phyloP scores from a whole-genome alignment of 2,797 vertebrate species.

The Anabacerthia variegaticeps region DNA sequence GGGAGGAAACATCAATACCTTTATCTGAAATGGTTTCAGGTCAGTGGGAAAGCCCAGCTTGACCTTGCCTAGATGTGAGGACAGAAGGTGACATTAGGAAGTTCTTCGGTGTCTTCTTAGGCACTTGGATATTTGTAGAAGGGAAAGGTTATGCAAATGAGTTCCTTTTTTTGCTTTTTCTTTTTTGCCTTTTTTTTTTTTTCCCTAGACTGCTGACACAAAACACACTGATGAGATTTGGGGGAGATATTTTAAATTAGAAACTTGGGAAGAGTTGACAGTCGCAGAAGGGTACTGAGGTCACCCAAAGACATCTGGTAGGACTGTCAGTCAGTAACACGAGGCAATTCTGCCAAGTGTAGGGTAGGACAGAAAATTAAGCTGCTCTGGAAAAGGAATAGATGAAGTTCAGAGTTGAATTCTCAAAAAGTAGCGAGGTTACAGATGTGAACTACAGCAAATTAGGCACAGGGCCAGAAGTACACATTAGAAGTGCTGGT shows the following conservation, averaged over 20 bases:
- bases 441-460: background rate
- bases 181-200: accelerated
- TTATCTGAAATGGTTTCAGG: background rate
- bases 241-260: conserved; percentile 18
- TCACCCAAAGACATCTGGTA: conserved; percentile 34
- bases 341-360: background rate
- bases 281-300: background rate
- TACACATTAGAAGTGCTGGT: background rate
- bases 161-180: background rate
- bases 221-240: conserved; percentile 3
- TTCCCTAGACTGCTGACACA: background rate
- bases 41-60: background rate
- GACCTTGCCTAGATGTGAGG: background rate
- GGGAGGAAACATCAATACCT: background rate
- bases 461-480: background rate
- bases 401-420: background rate
- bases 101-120: background rate
- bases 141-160: conserved; percentile 17
- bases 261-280: conserved; percentile 13
- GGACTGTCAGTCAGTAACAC: background rate
- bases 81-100: background rate
- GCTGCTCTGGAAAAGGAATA: background rate
- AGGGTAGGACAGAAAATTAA: background rate
- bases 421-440: background rate
- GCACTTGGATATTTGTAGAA: background rate